Evolutionary conservation across 2,797 vertebrate genomes (phyloP).

Genomic region (Tenualosa thibaudeaui): DNA sequence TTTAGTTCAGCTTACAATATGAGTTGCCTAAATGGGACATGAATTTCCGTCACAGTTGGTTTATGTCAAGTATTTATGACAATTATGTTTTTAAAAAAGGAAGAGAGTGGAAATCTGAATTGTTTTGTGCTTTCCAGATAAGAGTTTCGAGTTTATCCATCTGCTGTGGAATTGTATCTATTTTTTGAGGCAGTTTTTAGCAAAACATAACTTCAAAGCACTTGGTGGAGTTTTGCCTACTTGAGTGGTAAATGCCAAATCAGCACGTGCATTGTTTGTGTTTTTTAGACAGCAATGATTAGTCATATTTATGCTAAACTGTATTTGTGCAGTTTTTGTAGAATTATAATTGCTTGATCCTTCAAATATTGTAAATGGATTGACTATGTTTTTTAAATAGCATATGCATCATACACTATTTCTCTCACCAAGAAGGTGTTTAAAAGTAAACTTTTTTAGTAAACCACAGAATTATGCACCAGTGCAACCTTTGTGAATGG

Average conservation of each 20-base stretch:
- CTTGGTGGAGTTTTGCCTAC: not conserved
- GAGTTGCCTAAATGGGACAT: not conserved
- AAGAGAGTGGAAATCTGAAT: not conserved
- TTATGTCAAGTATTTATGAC: not conserved
- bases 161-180: not conserved
- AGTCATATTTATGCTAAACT: not conserved
- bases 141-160: not conserved
- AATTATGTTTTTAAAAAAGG: too few relatives aligned
- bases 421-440: not conserved
- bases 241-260: not conserved
- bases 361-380: not conserved
- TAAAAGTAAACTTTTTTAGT: not conserved
- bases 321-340: not conserved
- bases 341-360: too few relatives aligned
- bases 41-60: not conserved
- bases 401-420: not conserved
- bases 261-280: too few relatives aligned
- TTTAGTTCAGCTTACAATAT: not conserved
- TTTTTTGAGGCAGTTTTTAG: not conserved
- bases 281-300: not conserved
- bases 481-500: not conserved
- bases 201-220: not conserved
- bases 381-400: not conserved
- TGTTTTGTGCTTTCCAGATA: not conserved
- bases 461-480: not conserved